phyloP scores from a whole-genome alignment of 2,113 vertebrate genomes.

The Fukomys damarensis region DNA sequence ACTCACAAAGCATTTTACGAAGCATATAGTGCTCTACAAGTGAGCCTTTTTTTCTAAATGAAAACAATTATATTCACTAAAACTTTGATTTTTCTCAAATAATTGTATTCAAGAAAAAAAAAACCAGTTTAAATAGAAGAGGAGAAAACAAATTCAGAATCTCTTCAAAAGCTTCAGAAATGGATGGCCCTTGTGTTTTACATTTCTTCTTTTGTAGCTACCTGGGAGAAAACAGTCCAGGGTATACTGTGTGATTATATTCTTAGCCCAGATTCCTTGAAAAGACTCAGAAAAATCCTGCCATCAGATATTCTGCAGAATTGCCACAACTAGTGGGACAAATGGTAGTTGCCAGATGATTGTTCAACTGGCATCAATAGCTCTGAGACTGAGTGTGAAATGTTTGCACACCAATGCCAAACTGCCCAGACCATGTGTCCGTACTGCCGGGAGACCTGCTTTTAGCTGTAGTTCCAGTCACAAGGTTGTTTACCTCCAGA shows the following conservation, averaged over 20 bases:
- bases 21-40: background rate
- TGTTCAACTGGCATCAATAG: background rate
- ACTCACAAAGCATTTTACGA: constrained; percentile 64
- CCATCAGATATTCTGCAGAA: background rate
- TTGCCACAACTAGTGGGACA: background rate
- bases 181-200: background rate
- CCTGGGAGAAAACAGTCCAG: background rate
- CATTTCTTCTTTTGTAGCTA: background rate
- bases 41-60: background rate
- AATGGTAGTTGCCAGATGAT: background rate
- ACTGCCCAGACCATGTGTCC: background rate
- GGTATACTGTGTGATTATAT: background rate
- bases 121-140: background rate
- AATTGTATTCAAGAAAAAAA: constrained; percentile 9
- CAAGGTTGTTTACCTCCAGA: background rate
- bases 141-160: constrained; percentile 18
- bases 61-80: constrained; percentile 42
- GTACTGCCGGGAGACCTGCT: background rate
- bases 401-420: background rate
- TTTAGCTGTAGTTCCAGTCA: background rate
- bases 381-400: background rate
- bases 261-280: background rate
- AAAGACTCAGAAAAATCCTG: background rate
- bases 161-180: constrained; percentile 15
- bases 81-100: constrained; percentile 53